Base-by-base conservation (phyloP, 2,113 vertebrate species). In the Eidolon helvum region DNA sequence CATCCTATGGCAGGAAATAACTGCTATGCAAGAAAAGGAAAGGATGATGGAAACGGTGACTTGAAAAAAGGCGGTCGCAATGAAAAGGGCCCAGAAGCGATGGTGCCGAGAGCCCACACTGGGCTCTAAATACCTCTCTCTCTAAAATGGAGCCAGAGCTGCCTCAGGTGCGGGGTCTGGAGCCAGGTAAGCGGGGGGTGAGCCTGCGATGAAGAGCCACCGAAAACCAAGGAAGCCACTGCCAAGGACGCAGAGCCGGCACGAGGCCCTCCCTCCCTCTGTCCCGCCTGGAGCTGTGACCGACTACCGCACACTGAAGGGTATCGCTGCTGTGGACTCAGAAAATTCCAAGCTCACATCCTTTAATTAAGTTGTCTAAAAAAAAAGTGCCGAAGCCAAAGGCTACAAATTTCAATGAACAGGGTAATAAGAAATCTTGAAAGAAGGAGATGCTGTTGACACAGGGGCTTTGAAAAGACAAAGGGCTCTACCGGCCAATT, bases 391-490 rank as follows among this genome's bases (percentile, higher is more conserved):
- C 55, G 35, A 93, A 94, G 87, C 83, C 87, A 95, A 43, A 91
- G 78, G 83, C 65, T n/a, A 45, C 77, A 77, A 21, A 66, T 75
- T 93, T 75, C 92, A 86, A 61, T 82, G 65, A 94, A 38, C 77
- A 50, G 15, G 18, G 2, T 90, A 90, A 77, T 59, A 38, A 95
- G 88, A 90, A 75, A 90, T 45, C 94, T 14, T 50, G 68, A 45
- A 95, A 87, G 40, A 84, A 87, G 14, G 45, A 83, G 35, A 94
- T 35, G 65, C 61, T 95, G 57, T 80, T 91, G 93, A 92, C 95
- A 91, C 30, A 91, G 66, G 57, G 48, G 30, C 90, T 66, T 3
- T 68, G 66, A 53, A 86, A 96, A 87, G 79, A 69, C 88, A 93
- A 75, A 82, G 45, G 79, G 69, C 53, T 63, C 26, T 9, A 10